Evolutionary conservation across 2,888 invertebrate species (phyloP).

Genomic region (Cremastinae sp.): DNA sequence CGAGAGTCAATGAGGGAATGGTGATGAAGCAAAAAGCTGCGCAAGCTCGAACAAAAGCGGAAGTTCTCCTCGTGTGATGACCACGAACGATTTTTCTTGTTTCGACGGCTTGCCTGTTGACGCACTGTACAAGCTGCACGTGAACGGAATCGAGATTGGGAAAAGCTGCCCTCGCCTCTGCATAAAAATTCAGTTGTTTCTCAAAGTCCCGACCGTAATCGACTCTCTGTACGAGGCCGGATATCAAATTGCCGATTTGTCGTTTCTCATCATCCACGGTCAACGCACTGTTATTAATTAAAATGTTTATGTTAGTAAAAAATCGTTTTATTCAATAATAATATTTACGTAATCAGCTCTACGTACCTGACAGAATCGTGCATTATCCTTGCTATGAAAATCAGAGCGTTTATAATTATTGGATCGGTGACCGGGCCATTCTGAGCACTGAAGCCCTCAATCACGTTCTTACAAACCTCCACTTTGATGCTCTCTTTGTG

Average conservation of each 20-base stretch:
- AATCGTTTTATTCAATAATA: too few species aligned
- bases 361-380: constrained; percentile 96
- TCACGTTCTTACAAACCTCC: constrained; percentile 90
- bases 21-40: constrained; percentile 98
- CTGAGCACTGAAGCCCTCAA: constrained; percentile 83
- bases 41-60: constrained; percentile 95
- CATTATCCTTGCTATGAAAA: constrained; percentile 93
- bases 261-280: constrained; percentile 96
- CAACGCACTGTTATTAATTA: constrained; percentile 89
- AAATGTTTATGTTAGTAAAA: too few species aligned
- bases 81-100: constrained; percentile 86
- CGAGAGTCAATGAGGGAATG: constrained; percentile 94
- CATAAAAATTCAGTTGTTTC: constrained; percentile 95
- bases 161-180: constrained; percentile 94
- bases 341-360: background rate
- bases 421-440: constrained; percentile 87
- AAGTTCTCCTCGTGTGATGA: constrained; percentile 89
- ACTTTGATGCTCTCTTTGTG: constrained; percentile 92
- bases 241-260: constrained; percentile 91
- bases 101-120: constrained; percentile 89
- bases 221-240: constrained; percentile 89
- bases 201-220: constrained; percentile 93
- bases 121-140: constrained; percentile 91
- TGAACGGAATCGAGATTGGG: constrained; percentile 94
- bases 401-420: constrained; percentile 92